phyloP scores from a whole-genome alignment of 2,888 invertebrate genomes.

The Macroteleia sp. region DNA sequence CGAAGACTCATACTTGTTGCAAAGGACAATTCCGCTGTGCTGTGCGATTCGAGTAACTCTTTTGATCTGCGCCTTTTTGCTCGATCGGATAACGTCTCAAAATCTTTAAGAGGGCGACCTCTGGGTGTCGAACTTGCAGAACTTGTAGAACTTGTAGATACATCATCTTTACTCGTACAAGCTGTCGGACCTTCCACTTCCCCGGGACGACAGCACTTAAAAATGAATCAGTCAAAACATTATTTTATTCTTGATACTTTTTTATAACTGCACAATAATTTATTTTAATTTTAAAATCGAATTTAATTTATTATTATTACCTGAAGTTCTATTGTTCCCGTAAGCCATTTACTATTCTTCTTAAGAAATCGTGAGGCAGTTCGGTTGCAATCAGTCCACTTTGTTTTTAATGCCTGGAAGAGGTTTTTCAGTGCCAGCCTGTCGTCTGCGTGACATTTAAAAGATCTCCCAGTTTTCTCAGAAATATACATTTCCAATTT shows the following conservation, averaged over 20 bases:
- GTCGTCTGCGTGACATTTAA: neutral
- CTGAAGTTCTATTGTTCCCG: conserved; percentile 1
- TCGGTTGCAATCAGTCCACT: neutral
- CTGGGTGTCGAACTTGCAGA: neutral
- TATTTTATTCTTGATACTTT: too few relatives aligned
- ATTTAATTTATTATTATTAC: conserved; percentile 4
- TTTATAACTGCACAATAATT: neutral
- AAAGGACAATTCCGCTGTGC: conserved; percentile 10
- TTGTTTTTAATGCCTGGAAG: neutral
- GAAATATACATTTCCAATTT: too few relatives aligned
- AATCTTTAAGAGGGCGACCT: conserved; percentile 13
- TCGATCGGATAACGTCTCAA: conserved; percentile 4
- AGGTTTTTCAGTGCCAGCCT: neutral
- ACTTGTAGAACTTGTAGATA: too few relatives aligned
- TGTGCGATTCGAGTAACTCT: conserved; percentile 14
- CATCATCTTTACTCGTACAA: neutral
- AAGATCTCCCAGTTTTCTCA: too few relatives aligned
- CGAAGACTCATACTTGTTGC: conserved; percentile 29
- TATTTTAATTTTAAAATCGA: conserved; percentile 3
- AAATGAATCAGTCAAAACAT: neutral
- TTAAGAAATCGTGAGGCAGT: neutral
- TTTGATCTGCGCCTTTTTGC: conserved; percentile 17
- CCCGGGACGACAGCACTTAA: neutral
- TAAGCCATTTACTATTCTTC: conserved; percentile 1
- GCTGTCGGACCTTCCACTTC: neutral